Evolutionary conservation across 2,888 invertebrate species (phyloP).

Genomic region (Micoletzkya japonica): DNA sequence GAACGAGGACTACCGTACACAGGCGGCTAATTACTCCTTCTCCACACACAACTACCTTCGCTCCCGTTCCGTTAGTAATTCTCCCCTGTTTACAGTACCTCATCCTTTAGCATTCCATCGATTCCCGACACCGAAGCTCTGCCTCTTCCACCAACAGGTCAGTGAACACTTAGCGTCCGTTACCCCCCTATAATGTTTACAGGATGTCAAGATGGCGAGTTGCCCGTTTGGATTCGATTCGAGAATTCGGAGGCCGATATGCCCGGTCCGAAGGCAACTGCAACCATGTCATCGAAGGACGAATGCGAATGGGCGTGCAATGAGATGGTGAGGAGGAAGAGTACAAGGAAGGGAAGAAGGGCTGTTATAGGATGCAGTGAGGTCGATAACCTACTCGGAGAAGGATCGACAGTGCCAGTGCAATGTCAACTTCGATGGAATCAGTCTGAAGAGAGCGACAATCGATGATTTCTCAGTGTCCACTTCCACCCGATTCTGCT

Average conservation of each 20-base stretch:
- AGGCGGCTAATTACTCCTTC: no score
- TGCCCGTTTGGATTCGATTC: constrained; percentile 44
- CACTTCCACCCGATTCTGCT: constrained; percentile 49
- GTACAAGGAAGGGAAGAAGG: background rate
- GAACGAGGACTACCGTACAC: no score
- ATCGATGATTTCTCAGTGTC: constrained; percentile 40
- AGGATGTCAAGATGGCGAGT: constrained; percentile 40
- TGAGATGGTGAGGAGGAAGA: constrained; percentile 30
- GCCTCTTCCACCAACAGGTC: no score
- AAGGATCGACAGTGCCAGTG: constrained; percentile 40
- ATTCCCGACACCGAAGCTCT: no score
- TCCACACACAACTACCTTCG: background rate
- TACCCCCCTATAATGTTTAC: constrained; percentile 12
- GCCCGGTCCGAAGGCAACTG: constrained; percentile 29
- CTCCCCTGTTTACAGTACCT: no score
- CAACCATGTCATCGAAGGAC: constrained; percentile 32
- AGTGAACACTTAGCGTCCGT: no score
- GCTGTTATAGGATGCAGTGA: constrained; percentile 14
- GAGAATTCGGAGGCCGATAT: constrained; percentile 40
- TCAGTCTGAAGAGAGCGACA: constrained; percentile 34
- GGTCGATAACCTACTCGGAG: constrained; percentile 46
- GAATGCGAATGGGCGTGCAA: constrained; percentile 43
- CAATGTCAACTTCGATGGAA: constrained; percentile 39
- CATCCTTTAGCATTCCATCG: no score
- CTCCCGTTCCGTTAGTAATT: no score